Conservation (phyloP, 2,888 invertebrate genomes). For the Ochropleura leucogaster region DNA sequence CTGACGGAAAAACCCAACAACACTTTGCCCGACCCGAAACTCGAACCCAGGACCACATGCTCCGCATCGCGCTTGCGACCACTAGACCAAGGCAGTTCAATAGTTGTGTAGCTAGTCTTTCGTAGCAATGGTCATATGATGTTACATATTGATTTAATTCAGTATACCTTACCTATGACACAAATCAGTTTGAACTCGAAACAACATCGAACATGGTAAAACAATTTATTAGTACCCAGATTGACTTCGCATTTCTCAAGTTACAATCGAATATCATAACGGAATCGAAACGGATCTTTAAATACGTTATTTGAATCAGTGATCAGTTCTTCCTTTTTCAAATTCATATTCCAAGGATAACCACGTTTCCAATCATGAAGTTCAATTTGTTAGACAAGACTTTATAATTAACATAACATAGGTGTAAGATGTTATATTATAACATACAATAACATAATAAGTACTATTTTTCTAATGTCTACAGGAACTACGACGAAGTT, state of each 20-base stretch:
- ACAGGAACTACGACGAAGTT: conserved; percentile 92
- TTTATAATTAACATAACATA: not conserved
- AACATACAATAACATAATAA: too few species aligned
- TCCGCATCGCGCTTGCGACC: too few species aligned
- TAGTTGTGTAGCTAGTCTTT: not conserved
- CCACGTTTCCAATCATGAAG: conserved; percentile 19
- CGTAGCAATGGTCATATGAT: not conserved
- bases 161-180: too few species aligned
- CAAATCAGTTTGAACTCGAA: too few species aligned
- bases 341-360: conserved; percentile 37
- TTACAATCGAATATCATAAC: conserved; percentile 42
- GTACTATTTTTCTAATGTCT: conserved; percentile 36
- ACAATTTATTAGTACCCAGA: not conserved
- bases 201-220: too few species aligned
- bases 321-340: conserved; percentile 16
- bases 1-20: too few species aligned
- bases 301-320: conserved; percentile 41
- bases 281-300: conserved; percentile 25
- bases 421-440: too few species aligned
- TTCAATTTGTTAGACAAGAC: not conserved
- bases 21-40: too few species aligned
- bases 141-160: not conserved
- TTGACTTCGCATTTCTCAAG: conserved; percentile 13
- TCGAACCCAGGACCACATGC: too few species aligned
- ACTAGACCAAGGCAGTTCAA: too few species aligned